Percentiles rank a stretch among this genome's conserved stretches.
These are phyloP conservation scores for Pagetopsis macropterus DNA, from an alignment of 2,797 vertebrate species.

Conservation along the genomic window DNA sequence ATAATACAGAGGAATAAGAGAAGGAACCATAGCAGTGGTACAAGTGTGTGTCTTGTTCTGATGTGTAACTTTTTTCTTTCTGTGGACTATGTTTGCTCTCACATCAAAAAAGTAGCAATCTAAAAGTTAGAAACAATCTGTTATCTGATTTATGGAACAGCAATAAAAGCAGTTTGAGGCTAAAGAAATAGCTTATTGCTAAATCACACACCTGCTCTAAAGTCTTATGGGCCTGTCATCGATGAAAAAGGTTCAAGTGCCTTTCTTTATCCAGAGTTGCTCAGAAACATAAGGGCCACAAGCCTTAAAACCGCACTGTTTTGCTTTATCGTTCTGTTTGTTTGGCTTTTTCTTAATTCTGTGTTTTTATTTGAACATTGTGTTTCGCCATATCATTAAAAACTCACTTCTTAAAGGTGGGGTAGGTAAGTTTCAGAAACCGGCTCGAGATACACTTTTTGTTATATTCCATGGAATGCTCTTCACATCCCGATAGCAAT, in stretches of 20 bases:
- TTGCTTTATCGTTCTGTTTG: constrained; percentile 24
- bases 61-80: neutral
- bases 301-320: constrained; percentile 10
- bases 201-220: constrained; percentile 12
- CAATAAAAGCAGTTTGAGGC: neutral
- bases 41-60: neutral
- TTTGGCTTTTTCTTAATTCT: constrained; percentile 7
- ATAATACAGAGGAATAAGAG: neutral
- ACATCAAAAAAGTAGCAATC: constrained; percentile 6
- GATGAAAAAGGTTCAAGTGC: constrained; percentile 13
- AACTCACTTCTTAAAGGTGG: too few relatives aligned
- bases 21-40: neutral
- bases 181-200: constrained; percentile 3
- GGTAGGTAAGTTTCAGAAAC: too few relatives aligned
- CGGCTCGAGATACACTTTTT: too few relatives aligned
- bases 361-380: constrained; percentile 2
- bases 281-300: constrained; percentile 15
- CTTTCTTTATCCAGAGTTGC: constrained; percentile 13
- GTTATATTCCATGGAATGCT: too few relatives aligned
- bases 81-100: neutral
- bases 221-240: constrained; percentile 25
- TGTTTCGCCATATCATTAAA: too few relatives aligned
- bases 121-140: constrained; percentile 17
- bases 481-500: too few relatives aligned
- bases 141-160: constrained; percentile 31